Conservation (phyloP, 2,113 vertebrate genomes). For the Oreochromis aureus region DNA sequence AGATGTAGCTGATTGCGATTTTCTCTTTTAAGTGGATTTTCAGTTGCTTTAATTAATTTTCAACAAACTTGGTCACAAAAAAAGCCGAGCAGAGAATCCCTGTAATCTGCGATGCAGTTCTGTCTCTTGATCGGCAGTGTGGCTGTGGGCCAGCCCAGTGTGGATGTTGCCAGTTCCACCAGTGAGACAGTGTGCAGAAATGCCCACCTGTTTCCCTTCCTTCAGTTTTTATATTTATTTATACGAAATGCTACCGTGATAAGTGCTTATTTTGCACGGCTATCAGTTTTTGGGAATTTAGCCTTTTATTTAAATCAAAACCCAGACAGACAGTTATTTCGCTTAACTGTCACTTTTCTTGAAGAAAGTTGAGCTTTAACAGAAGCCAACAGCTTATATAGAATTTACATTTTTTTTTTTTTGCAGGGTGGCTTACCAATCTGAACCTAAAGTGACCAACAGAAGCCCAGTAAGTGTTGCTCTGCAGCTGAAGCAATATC, state of each 20-base stretch:
- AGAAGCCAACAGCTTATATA: not conserved
- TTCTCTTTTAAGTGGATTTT: not conserved
- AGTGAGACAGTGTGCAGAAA: slow-evolving; percentile 31
- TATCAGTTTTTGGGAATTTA: slow-evolving; percentile 12
- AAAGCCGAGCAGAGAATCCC: not conserved
- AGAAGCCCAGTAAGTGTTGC: not conserved
- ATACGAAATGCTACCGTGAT: slow-evolving; percentile 10
- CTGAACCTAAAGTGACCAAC: not conserved
- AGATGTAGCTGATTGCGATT: not conserved
- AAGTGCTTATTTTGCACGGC: slow-evolving; percentile 27
- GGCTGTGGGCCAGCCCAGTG: slow-evolving; percentile 1
- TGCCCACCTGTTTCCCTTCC: slow-evolving; percentile 56
- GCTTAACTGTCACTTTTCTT: not conserved
- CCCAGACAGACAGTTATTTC: not conserved
- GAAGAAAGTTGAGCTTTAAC: not conserved
- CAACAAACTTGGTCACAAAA: not conserved
- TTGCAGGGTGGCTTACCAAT: not conserved
- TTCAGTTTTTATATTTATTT: slow-evolving; percentile 35
- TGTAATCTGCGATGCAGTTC: not conserved
- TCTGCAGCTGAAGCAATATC: slow-evolving; percentile 3
- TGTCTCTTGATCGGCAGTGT: not conserved
- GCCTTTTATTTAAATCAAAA: slow-evolving; percentile 6
- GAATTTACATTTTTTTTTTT: not conserved
- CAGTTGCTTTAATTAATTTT: not conserved
- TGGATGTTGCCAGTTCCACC: slow-evolving; percentile 8